Base-by-base conservation (phyloP, 2,888 invertebrate species). In the Drosophila borborema region DNA sequence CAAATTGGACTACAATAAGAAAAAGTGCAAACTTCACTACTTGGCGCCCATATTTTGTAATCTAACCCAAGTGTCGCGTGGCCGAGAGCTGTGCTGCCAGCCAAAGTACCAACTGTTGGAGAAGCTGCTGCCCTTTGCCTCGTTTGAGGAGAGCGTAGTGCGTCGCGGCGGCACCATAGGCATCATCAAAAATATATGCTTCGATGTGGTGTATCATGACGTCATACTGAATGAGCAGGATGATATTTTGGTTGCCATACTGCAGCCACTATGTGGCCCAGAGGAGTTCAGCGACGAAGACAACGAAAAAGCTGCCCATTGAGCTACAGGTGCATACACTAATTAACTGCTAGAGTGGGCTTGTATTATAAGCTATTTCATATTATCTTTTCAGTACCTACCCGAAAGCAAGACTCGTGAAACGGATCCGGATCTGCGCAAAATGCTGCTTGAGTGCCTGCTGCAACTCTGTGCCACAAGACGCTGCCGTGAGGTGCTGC, bases 201-300 rank as follows among this genome's bases (percentile, higher is more conserved):
- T 98, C 90, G 96, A 97, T 89, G 93, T 94, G 6, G 94, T 94
- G 3, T 93, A 93, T 77, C 96, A 96, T 81, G 93, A 94, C 64
- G 94, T 94, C 93, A 92, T 95, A 53, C 91, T 97, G 28, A 94
- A 95, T 65, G 94, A 95, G 2, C 94, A 95, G 56, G 95, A 97
- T 18, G 96, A 97, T 87, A 93, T 98, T 74, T 93, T 98, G 38
- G 95, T 97, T 0, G 94, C 95, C 63, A 93, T 99, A 31, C 93
- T 99, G 46, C 94, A 96, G 61, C 98, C 99, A 0, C 93, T 99
- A 60, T 97, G 98, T 91, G 99, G 98, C 0, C 95, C 96, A 5
- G 98, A 98, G 90, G 97, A 97, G 85, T 98, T 97, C 88, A 95
- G 95, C 45, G 98, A 98, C 38, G 98, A 98, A 48, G 98, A 98